Base-by-base conservation (phyloP, 2,888 invertebrate genomes). In the Dynastes maya region DNA sequence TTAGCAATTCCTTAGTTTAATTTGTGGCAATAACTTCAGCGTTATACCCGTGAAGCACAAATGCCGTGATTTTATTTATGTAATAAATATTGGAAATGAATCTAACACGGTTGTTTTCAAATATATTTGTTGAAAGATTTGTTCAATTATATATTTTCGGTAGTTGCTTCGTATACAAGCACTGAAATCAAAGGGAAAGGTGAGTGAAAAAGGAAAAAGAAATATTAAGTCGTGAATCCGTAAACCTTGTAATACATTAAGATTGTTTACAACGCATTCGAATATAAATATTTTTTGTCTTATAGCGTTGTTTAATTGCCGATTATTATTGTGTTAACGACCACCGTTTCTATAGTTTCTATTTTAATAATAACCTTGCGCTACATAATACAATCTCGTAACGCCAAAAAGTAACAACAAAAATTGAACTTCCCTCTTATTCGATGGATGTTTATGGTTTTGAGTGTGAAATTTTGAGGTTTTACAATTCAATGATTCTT, bases 381-480 rank as follows among this genome's bases (percentile, higher is more conserved):
- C 51, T 40, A 68, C 27, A 65, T 65, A 65, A 63, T 29, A 32
- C 27, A 65, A 65, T 68, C 51, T 51, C 51, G 51, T 29, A 51
- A 68, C 51, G 29, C 27, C 29, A n/a, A 68, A 68, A 68, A 51
- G 45, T 45, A 45, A 3, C 29, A 2, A 51, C 51, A 27, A 68
- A 67, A 40, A 51, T 51, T 29, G 13, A 29, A 68, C 27, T 67
- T 32, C 67, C 40, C 67, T 67, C 51, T 68, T 68, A 51, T 53
- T 68, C 49, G 8, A 68, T n/a, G 2, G 37, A 37, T 40, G 40
- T 37, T 40, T 45, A 67, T 51, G 51, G 22, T 68, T 68, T 68
- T 51, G 29, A 68, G 51, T 68, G 68, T 68, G 68, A 68, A 68
- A 51, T 68, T 68, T 68, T 68, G 68, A 22, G 51, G 51, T 68